Conservation (phyloP, 2,797 vertebrate genomes). For the Hybognathus amarus region DNA sequence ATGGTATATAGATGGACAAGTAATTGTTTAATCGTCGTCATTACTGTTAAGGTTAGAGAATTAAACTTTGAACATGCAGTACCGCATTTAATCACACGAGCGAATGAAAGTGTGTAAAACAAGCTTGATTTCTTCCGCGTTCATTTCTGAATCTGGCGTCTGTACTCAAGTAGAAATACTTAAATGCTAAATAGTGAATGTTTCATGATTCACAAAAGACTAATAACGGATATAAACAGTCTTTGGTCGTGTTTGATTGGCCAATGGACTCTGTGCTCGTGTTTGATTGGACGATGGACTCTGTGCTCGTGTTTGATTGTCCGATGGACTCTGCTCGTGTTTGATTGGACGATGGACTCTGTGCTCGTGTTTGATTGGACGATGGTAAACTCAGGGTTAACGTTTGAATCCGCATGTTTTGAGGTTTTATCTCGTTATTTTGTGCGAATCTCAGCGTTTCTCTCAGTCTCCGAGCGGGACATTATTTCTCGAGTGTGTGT, state of each 20-base stretch:
- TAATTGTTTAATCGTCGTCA: no score
- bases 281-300: neutral
- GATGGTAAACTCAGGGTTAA: neutral
- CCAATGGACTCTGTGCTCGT: neutral
- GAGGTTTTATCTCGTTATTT: neutral
- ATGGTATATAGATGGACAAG: no score
- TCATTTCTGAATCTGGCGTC: no score
- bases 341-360: neutral
- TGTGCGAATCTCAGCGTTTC: neutral
- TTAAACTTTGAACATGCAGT: neutral
- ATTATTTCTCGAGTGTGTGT: neutral
- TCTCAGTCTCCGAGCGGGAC: neutral
- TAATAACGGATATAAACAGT: no score
- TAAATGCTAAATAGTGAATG: no score
- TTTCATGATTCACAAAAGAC: no score
- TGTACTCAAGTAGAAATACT: no score
- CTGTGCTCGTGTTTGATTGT: neutral
- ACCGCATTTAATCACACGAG: neutral
- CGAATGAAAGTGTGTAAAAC: no score
- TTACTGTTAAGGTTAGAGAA: neutral
- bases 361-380: neutral
- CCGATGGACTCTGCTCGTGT: neutral
- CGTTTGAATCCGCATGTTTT: neutral
- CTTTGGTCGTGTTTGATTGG: neutral
- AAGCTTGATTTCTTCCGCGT: no score